Evolutionary conservation across 2,113 vertebrate genomes (phyloP), one percentile per base, ranked within the genome.

Genomic region (Apeltes quadracus): DNA sequence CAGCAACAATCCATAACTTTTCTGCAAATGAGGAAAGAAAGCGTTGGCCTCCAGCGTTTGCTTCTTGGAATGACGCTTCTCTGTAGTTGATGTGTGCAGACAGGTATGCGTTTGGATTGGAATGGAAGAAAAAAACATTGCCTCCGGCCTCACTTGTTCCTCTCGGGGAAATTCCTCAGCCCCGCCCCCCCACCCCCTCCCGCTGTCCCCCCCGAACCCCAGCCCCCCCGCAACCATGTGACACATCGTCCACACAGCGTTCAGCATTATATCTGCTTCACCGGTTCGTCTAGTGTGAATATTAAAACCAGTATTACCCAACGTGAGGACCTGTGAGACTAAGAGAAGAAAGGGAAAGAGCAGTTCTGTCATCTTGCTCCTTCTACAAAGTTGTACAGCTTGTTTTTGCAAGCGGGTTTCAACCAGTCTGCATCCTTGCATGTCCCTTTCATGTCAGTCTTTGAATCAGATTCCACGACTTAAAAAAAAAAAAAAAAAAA

Each of bases 81-180:
- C 43, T 76, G 81, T 77, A 50, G 77, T 65, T 70, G 85, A 84
- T 90, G 83, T 71, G 85, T 69, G 84, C 75, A 63, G 79, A 69
- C 85, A 88, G 86, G 86, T 81, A 91, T 44, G 76, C 38, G 34
- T 82, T 75, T 87, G 70, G 72, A 86, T 76, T 72, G 78, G 66
- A 82, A 84, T 76, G 55, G 78, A 82, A 89, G 92, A 92, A 89
- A 90, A 93, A 92, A 89, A 68, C 61, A 15, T 46, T 0, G 84
- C 93, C 89, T 88, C 55, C 10, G 46, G 93, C 89, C 73, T 83
- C 55, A 79, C 67, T 81, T 87, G 85, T 90, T 92, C 87, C 82
- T 81, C 15, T 11, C 46, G 68, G 90, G 88, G 82, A 93, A 93
- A 93, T 93, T 94, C 92, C 90, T 89, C 76, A 78, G 77, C 76